Percentiles rank a stretch among this genome's conserved stretches.
These are phyloP conservation scores for Muscidifurax raptorellus DNA, from an alignment of 1,140 invertebrate species.

Conservation along the genomic window DNA sequence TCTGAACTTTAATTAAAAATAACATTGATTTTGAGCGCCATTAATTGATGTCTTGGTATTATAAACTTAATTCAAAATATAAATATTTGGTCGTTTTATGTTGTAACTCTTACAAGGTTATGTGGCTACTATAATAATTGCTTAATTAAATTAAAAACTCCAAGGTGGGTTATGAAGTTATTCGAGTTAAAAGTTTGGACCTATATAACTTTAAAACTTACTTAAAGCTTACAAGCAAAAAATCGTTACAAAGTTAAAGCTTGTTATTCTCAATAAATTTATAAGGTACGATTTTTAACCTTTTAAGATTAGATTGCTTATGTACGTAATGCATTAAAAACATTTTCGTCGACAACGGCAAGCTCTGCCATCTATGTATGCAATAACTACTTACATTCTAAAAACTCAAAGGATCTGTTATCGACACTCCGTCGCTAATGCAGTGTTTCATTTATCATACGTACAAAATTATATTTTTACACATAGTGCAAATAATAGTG, in stretches of 20 bases:
- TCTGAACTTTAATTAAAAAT: too few species aligned
- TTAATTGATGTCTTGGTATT: too few species aligned
- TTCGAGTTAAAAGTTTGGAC: background rate
- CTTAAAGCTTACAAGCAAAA: background rate
- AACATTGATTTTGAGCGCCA: too few species aligned
- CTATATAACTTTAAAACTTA: constrained; percentile 1
- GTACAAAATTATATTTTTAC: too few species aligned
- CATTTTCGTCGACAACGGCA: background rate
- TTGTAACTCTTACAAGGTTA: background rate
- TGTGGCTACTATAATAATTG: background rate
- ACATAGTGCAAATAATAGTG: too few species aligned
- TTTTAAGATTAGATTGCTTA: background rate
- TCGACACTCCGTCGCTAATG: background rate
- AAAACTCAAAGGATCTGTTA: background rate
- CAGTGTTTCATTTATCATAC: background rate
- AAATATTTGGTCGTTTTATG: background rate
- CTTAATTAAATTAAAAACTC: background rate
- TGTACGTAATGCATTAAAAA: background rate
- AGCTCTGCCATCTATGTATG: background rate
- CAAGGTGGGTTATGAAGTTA: background rate
- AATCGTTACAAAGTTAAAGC: background rate
- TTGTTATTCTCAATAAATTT: background rate
- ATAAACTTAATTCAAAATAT: too few species aligned
- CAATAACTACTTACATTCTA: background rate
- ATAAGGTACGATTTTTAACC: too few species aligned